Percentiles rank a stretch among this genome's conserved stretches.
Evolutionary conservation across 2,113 vertebrate genomes (phyloP).

Genomic region (Azemiops feae): DNA sequence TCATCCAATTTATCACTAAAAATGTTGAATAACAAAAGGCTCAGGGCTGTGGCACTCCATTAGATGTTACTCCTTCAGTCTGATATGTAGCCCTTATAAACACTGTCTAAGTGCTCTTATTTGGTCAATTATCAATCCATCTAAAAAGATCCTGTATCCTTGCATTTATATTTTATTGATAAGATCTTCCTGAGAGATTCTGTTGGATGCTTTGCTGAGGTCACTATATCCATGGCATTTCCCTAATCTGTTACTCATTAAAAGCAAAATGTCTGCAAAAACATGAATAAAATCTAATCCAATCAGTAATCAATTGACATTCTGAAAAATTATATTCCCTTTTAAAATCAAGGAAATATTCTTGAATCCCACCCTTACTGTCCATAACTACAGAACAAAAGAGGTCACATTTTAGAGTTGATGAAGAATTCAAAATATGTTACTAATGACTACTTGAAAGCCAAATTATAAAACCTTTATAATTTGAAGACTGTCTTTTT

Average conservation of each 20-base stretch:
- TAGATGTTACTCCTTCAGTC: not conserved
- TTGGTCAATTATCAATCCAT: not conserved
- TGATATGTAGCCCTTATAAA: not conserved
- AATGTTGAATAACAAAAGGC: not conserved
- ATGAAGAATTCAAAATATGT: not conserved
- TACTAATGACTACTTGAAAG: not conserved
- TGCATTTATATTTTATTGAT: not conserved
- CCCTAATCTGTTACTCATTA: not conserved
- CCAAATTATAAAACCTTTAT: not conserved
- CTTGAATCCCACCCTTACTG: conserved; percentile 85
- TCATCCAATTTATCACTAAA: not conserved
- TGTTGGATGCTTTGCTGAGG: not conserved
- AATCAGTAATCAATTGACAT: not conserved
- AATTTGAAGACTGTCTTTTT: not conserved
- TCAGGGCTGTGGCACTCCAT: not conserved
- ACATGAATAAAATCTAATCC: not conserved
- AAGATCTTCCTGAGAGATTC: not conserved
- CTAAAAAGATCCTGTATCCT: not conserved
- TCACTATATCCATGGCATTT: not conserved
- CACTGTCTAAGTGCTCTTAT: not conserved
- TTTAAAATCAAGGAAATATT: not conserved
- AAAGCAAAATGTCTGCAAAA: not conserved
- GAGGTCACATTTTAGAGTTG: too few species aligned
- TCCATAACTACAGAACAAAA: conserved; percentile 34
- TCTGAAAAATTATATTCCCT: not conserved